Percentiles rank a stretch among this genome's conserved stretches.
Evolutionary conservation across 2,888 invertebrate species (phyloP).

Genomic region (Steinernema hermaphroditum): DNA sequence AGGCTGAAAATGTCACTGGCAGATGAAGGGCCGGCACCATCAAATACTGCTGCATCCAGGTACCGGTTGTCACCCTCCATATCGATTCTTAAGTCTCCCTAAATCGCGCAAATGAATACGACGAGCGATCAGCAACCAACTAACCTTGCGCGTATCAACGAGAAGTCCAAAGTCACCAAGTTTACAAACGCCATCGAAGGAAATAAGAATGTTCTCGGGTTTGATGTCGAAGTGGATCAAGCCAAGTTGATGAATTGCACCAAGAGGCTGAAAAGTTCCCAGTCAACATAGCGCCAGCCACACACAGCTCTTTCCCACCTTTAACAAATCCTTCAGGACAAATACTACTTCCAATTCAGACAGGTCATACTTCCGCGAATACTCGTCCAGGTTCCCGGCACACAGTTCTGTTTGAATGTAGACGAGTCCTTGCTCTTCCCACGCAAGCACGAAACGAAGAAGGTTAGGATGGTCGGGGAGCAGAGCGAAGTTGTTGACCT

Average conservation of each 20-base stretch:
- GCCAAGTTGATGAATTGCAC: slow-evolving; percentile 74
- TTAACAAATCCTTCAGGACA: neutral
- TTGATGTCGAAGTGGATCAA: slow-evolving; percentile 78
- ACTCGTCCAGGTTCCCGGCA: slow-evolving; percentile 72
- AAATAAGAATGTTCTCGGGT: slow-evolving; percentile 77
- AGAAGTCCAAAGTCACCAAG: slow-evolving; percentile 79
- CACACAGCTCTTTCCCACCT: neutral
- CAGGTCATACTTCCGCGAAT: slow-evolving; percentile 71
- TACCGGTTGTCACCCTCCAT: slow-evolving; percentile 78
- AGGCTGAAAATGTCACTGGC: slow-evolving; percentile 76
- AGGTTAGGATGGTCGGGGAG: slow-evolving; percentile 76
- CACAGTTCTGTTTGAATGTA: slow-evolving; percentile 78
- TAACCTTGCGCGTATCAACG: slow-evolving; percentile 71
- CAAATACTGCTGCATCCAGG: slow-evolving; percentile 76
- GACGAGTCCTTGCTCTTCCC: slow-evolving; percentile 76
- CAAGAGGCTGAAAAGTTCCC: slow-evolving; percentile 66
- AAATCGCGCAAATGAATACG: neutral
- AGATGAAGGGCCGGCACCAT: slow-evolving; percentile 72
- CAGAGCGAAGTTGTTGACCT: slow-evolving; percentile 74
- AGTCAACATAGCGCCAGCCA: neutral
- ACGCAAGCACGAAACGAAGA: slow-evolving; percentile 75
- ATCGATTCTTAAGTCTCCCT: slow-evolving; percentile 50
- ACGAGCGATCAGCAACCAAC: slow-evolving; percentile 29
- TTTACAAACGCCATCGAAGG: slow-evolving; percentile 74
- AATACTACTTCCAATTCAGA: slow-evolving; percentile 74